Percentiles rank a stretch among this genome's conserved stretches.
phyloP scores from a whole-genome alignment of 2,888 invertebrate genomes.

The Oegoconia quadripuncta region DNA sequence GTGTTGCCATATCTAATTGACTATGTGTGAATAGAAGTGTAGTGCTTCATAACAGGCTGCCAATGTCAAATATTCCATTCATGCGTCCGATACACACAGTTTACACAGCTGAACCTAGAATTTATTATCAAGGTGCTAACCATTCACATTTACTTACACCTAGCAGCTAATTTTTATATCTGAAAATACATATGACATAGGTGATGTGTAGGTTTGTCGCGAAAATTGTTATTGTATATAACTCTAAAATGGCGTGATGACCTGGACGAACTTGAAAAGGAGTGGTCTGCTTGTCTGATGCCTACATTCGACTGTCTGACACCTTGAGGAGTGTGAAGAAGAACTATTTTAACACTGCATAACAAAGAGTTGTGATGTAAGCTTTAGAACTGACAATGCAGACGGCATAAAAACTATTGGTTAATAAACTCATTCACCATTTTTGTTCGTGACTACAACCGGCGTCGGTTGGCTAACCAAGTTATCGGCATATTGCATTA shows the following conservation, averaged over 20 bases:
- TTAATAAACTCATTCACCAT: conserved; percentile 62
- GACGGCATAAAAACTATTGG: conserved; percentile 33
- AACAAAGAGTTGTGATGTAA: too few relatives aligned
- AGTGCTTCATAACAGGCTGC: conserved; percentile 10
- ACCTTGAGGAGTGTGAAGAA: too few relatives aligned
- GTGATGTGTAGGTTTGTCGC: too few relatives aligned
- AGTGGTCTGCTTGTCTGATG: too few relatives aligned
- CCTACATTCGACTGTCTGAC: too few relatives aligned
- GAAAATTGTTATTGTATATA: too few relatives aligned
- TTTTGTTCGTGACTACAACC: conserved; percentile 32
- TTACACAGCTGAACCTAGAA: conserved; percentile 30
- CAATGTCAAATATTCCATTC: conserved; percentile 57
- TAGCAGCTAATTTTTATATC: conserved; percentile 12
- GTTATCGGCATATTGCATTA: conserved; percentile 51
- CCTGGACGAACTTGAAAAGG: too few relatives aligned
- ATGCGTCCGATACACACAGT: conserved; percentile 24
- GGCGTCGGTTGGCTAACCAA: conserved; percentile 38
- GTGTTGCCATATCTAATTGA: conserved; percentile 19
- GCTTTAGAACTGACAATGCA: too few relatives aligned
- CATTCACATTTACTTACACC: conserved; percentile 22
- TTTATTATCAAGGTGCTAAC: conserved; percentile 34
- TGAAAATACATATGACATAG: neutral
- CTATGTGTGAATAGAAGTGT: conserved; percentile 11
- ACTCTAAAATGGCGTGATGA: too few relatives aligned
- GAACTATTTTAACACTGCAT: too few relatives aligned